Conservation (phyloP, 2,797 vertebrate species). For the Brachymystax lenok region DNA sequence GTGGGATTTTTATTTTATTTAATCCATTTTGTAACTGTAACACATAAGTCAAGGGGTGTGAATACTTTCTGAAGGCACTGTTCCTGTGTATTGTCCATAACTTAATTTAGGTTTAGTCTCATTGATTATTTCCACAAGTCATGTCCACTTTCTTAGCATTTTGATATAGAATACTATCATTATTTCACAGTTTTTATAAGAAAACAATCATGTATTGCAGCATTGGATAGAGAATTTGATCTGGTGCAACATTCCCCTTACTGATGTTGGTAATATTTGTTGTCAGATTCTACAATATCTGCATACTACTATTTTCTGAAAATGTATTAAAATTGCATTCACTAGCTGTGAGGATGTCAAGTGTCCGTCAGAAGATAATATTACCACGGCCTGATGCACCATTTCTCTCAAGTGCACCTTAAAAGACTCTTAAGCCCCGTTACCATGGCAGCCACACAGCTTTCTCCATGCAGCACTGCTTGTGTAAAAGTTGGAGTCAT, state of each 20-base stretch:
- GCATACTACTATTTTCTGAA: background rate
- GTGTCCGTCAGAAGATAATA: background rate
- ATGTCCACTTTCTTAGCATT: background rate
- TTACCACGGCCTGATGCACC: constrained; percentile 12
- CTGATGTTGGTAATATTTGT: background rate
- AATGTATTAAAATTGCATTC: background rate
- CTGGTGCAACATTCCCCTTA: background rate
- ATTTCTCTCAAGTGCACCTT: constrained; percentile 31
- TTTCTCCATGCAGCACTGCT: constrained; percentile 37
- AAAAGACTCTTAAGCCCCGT: constrained; percentile 34
- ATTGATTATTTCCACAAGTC: background rate
- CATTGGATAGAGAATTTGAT: background rate
- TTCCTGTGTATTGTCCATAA: no score
- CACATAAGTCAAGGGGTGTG: no score
- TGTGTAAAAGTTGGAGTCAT: constrained; percentile 38
- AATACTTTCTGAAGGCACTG: no score
- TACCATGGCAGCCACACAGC: constrained; percentile 51
- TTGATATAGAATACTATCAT: background rate
- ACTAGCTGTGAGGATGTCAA: background rate
- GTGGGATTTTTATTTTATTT: no score
- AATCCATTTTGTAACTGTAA: no score
- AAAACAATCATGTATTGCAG: background rate
- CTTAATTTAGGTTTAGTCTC: no score
- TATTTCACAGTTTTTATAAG: background rate
- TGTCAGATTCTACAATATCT: background rate